Percentiles rank a stretch among this genome's conserved stretches.
Conservation (phyloP, 2,113 vertebrate genomes). For the Ceyx margarethae region DNA sequence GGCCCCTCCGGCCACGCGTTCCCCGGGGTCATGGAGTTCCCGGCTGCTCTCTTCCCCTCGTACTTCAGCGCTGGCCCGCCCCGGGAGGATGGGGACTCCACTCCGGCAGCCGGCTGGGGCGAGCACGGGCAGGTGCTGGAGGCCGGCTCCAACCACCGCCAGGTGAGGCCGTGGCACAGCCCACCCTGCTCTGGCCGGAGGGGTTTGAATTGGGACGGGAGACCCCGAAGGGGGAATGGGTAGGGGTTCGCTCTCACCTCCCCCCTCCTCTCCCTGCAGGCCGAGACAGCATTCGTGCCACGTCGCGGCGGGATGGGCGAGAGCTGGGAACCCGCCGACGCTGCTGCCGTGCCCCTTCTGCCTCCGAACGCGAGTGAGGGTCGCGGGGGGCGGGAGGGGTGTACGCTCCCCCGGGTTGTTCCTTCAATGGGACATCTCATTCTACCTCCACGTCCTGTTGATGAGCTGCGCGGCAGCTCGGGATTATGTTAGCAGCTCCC, state of each 20-base stretch:
- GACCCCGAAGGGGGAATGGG: accelerated
- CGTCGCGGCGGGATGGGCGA: neutral
- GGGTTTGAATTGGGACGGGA: too few relatives aligned
- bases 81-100: neutral
- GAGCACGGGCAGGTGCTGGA: neutral
- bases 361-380: neutral
- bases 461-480: slow-evolving; percentile 39
- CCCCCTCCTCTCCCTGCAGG: neutral
- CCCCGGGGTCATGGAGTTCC: slow-evolving; percentile 13
- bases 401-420: accelerated
- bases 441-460: accelerated
- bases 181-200: too few relatives aligned
- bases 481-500: neutral
- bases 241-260: too few relatives aligned
- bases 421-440: accelerated
- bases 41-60: neutral
- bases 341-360: neutral
- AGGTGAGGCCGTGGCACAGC: neutral
- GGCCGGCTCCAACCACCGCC: neutral
- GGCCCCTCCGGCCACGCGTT: accelerated
- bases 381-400: too few relatives aligned
- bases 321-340: neutral
- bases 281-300: neutral
- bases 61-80: neutral
- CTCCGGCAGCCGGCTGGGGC: slow-evolving; percentile 9